Evolutionary conservation across 2,113 vertebrate genomes (phyloP), one percentile per base, ranked within the genome.

Genomic region (Ariopsis seemanni): DNA sequence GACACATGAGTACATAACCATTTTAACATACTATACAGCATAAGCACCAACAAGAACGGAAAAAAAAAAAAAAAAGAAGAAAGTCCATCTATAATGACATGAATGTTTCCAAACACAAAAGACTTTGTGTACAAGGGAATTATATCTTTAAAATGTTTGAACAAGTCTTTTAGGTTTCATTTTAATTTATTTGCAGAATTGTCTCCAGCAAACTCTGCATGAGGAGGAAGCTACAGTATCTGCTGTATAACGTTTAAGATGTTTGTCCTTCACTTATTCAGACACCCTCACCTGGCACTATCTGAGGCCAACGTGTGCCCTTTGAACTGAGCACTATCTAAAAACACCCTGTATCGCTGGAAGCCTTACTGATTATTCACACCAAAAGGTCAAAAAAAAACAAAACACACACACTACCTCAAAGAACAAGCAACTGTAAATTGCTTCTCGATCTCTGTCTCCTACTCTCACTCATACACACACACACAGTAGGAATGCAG

Each of bases 311-410:
- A 63, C 15, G 50, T 74, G 83, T 88, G 83, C 71, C 82, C 89
- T 89, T 87, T 87, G 80, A 88, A 88, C 88, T 81, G 85, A 85
- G 67, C 62, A 57, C 52, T 57, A 84, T 86, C 84, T 84, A 77
- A 83, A 83, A 42, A 83, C 60, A 85, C 58, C 22, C 88, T 85
- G 75, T 53, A n/a, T 84, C 27, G 17, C 27, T 72, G 75, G 53
- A 88, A 17, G 18, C 34, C 77, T 83, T 78, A 74, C 77, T 85
- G 77, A 80, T 89, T 78, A 85, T 88, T 85, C 67, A 77, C 60
- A 89, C 82, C 63, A 88, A 83, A 83, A 86, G 90, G 88, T 91
- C 87, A 91, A 42, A 42, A 42, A 42, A 0, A 42, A 42, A 42
- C 0, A 42, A 42, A 42, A 2, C 2, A 2, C 2, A 2, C 90